These are phyloP conservation scores for Threskiornis aethiopicus DNA, from an alignment of 2,797 vertebrate genomes.

Conservation along the genomic window DNA sequence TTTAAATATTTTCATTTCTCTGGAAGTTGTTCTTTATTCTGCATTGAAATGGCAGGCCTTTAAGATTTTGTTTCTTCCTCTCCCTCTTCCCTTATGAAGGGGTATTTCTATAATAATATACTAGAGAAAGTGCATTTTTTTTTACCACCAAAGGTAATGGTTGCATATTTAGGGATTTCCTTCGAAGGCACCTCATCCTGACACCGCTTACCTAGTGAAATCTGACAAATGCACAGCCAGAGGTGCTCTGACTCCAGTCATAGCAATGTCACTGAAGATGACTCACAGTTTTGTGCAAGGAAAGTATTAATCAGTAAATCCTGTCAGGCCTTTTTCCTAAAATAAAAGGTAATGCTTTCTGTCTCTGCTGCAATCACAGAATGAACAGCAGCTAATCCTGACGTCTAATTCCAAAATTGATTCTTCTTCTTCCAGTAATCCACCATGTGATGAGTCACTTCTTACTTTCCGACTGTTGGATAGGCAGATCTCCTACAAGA, in stretches of 20 bases:
- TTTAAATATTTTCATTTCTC: background rate
- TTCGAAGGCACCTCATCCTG: background rate
- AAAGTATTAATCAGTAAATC: background rate
- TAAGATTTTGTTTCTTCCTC: background rate
- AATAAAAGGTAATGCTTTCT: background rate
- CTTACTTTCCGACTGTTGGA: background rate
- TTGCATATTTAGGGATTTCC: background rate
- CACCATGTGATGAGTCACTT: background rate
- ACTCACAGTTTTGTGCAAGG: background rate
- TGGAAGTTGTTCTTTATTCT: background rate
- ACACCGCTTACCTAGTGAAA: background rate
- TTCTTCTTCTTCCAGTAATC: conserved; percentile 9
- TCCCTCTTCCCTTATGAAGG: background rate
- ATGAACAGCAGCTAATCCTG: background rate
- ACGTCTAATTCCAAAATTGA: background rate
- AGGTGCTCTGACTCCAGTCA: background rate
- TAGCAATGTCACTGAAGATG: background rate
- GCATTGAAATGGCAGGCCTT: background rate
- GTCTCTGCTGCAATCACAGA: background rate
- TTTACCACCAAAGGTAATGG: background rate
- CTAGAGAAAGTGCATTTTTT: background rate
- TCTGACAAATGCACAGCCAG: background rate
- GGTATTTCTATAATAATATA: background rate
- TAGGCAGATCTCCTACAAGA: background rate
- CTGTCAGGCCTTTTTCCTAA: background rate